Conservation (phyloP, 2,113 vertebrate species). For the Boulengeromyrus knoepffleri region DNA sequence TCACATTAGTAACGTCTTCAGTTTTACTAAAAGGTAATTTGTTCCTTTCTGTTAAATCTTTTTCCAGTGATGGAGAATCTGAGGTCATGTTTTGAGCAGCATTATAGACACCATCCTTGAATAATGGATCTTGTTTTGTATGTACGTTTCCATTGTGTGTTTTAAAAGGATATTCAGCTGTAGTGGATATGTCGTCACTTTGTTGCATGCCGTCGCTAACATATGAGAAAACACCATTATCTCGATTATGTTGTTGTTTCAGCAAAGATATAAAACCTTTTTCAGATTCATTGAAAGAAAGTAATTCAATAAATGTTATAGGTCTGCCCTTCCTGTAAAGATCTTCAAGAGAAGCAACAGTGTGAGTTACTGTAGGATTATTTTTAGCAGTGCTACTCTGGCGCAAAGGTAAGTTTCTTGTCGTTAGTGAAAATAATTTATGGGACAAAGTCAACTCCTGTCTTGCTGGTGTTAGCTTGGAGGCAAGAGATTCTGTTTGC, state of each 20-base stretch:
- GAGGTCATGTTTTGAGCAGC: constrained; percentile 18
- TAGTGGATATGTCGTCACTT: neutral
- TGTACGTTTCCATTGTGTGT: neutral
- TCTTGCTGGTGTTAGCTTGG: neutral
- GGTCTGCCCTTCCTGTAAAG: neutral
- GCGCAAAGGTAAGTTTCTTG: constrained; percentile 6
- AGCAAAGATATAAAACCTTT: neutral
- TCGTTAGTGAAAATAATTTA: constrained; percentile 13
- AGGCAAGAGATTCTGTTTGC: neutral
- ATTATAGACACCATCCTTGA: constrained; percentile 22
- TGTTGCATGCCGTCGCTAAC: neutral
- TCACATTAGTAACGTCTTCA: neutral
- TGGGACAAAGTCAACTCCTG: neutral
- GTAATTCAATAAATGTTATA: neutral
- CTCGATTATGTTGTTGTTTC: constrained; percentile 17
- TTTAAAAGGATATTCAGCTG: neutral
- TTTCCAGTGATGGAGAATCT: constrained; percentile 31
- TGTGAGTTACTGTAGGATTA: neutral
- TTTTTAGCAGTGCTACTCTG: neutral
- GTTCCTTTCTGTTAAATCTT: constrained; percentile 25
- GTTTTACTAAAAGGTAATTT: neutral
- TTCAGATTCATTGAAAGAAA: neutral
- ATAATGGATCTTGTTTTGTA: constrained; percentile 16
- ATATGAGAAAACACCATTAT: neutral
- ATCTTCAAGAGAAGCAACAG: neutral